A percentile compares a stretch with the other conserved stretches of the same genome.
These are phyloP conservation scores for Coptodon rendalli DNA, from an alignment of 2,113 vertebrate species.

Conservation along the genomic window DNA sequence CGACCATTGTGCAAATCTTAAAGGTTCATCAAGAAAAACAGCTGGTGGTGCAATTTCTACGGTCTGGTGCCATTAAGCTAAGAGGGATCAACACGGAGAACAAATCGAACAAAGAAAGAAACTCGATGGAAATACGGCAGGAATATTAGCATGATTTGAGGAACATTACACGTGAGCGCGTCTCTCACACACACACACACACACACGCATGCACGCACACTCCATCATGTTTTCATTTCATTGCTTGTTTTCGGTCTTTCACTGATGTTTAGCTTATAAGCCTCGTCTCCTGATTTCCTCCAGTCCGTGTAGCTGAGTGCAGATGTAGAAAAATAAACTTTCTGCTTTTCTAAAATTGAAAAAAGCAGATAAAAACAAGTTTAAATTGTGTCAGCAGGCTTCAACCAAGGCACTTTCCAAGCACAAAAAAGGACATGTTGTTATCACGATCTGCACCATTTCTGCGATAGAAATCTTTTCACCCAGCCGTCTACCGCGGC, in stretches of 20 bases:
- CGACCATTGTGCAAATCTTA: neutral
- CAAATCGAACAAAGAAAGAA: neutral
- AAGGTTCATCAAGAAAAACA: neutral
- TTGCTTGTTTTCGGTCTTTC: rapidly evolving
- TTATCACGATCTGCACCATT: neutral
- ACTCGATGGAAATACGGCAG: neutral
- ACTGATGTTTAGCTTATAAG: neutral
- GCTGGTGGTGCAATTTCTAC: neutral
- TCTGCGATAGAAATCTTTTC: neutral
- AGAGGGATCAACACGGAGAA: neutral
- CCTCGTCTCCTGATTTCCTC: neutral
- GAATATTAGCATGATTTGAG: too few relatives aligned
- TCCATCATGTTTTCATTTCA: neutral
- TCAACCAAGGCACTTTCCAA: neutral
- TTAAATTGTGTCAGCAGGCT: neutral
- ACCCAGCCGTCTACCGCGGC: neutral
- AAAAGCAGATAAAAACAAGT: neutral
- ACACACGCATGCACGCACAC: rapidly evolving
- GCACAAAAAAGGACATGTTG: neutral
- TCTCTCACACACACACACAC: neutral
- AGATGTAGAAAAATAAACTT: neutral
- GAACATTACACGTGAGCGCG: neutral
- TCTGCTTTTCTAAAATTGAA: neutral
- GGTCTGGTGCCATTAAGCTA: neutral
- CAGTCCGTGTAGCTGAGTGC: rapidly evolving